A percentile compares a stretch with the other conserved stretches of the same genome.
These are phyloP conservation scores for Brachyhypopomus gauderio DNA, from an alignment of 2,113 vertebrate genomes.

Conservation along the genomic window DNA sequence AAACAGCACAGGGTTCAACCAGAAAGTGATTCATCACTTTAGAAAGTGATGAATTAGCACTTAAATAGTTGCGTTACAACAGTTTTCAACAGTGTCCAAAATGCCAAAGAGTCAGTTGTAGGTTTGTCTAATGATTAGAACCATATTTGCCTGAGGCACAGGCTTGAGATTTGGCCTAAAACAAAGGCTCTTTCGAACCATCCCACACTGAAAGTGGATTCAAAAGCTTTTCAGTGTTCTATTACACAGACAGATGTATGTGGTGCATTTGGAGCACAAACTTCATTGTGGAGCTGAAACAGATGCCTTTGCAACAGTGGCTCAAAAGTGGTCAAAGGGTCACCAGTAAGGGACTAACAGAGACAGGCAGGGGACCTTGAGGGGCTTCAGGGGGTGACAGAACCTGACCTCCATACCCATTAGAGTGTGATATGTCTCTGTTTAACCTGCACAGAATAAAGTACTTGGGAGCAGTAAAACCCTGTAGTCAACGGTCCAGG, in stretches of 20 bases:
- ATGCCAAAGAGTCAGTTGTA: background rate
- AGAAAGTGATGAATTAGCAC: background rate
- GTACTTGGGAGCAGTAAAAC: background rate
- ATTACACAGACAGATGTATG: background rate
- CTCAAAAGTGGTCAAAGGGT: background rate
- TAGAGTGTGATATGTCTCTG: background rate
- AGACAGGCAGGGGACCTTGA: no score
- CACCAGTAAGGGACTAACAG: background rate
- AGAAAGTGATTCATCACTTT: background rate
- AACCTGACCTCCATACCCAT: background rate
- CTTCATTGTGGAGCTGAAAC: constrained; percentile 4
- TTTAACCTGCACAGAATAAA: background rate
- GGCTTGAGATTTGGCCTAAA: background rate
- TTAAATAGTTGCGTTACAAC: background rate
- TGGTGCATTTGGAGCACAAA: background rate
- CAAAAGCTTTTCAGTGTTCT: constrained; percentile 10
- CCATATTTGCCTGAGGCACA: constrained; percentile 14
- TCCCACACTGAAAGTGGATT: constrained; percentile 8
- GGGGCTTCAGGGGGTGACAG: background rate
- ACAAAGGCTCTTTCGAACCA: constrained; percentile 9
- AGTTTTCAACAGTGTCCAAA: background rate
- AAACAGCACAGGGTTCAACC: background rate
- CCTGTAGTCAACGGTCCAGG: background rate
- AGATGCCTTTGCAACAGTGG: background rate
- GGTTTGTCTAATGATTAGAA: background rate